These are phyloP conservation scores for Drosophila kurseongensis DNA, from an alignment of 1,140 invertebrate genomes.

Conservation along the genomic window DNA sequence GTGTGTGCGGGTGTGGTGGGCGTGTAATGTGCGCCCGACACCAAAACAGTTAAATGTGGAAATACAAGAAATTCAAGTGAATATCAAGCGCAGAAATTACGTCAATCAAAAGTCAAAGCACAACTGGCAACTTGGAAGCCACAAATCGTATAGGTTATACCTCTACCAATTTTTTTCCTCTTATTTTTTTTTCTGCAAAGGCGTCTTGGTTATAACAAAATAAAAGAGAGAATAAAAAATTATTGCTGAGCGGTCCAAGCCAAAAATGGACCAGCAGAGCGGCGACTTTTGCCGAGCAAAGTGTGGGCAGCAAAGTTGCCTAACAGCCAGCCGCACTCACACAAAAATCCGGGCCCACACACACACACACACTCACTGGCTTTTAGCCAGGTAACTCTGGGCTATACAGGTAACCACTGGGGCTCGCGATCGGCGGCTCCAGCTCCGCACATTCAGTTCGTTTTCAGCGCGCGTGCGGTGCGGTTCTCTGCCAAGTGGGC, in stretches of 20 bases:
- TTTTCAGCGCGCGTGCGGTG: constrained; percentile 83
- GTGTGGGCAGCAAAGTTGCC: constrained; percentile 82
- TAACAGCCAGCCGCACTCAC: constrained; percentile 61
- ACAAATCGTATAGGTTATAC: constrained; percentile 49
- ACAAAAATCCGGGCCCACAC: constrained; percentile 23
- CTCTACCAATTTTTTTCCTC: constrained; percentile 19
- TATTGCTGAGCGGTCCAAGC: constrained; percentile 69
- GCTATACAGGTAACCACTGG: constrained; percentile 51
- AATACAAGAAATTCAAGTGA: constrained; percentile 82
- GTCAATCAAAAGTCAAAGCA: constrained; percentile 76
- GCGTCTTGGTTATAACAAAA: constrained; percentile 60
- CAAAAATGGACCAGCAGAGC: constrained; percentile 79
- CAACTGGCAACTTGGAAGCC: constrained; percentile 60
- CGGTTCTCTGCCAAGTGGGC: constrained; percentile 68
- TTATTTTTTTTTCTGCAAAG: constrained; percentile 75
- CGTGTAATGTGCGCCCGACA: constrained; percentile 75
- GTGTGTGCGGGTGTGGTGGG: constrained; percentile 62
- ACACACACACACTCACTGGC: constrained; percentile 30
- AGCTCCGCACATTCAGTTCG: constrained; percentile 76
- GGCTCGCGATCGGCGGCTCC: constrained; percentile 44
- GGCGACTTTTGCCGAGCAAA: constrained; percentile 54
- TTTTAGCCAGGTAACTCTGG: constrained; percentile 38
- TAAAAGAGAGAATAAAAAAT: constrained; percentile 34
- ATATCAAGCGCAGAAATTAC: constrained; percentile 82
- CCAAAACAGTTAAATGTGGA: constrained; percentile 82